Percentiles rank a stretch among this genome's conserved stretches.
Evolutionary conservation across 2,797 vertebrate species (phyloP).

Genomic region (Eleutherodactylus coqui): DNA sequence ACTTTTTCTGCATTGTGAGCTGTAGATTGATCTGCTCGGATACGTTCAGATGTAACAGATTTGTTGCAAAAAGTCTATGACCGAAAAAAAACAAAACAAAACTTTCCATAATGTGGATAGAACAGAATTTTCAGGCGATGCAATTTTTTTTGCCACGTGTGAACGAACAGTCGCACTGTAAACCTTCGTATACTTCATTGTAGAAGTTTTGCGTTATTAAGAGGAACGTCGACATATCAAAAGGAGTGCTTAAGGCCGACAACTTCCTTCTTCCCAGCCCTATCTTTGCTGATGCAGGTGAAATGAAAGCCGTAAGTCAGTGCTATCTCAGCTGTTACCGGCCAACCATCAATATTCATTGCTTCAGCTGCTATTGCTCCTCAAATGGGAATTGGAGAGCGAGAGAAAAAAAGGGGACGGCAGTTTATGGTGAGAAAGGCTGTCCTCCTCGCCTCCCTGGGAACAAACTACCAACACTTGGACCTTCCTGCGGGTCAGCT

Average conservation of each 20-base stretch:
- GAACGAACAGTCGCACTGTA: too few relatives aligned
- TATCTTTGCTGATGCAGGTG: slow-evolving; percentile 77
- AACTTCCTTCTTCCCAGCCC: slow-evolving; percentile 60
- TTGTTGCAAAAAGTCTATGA: too few relatives aligned
- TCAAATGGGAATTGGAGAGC: slow-evolving; percentile 68
- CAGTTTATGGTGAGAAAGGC: slow-evolving; percentile 66
- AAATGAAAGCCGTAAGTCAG: slow-evolving; percentile 77
- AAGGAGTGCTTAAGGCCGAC: slow-evolving; percentile 40
- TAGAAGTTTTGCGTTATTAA: neutral
- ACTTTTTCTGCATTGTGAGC: too few relatives aligned
- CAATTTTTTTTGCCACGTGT: too few relatives aligned
- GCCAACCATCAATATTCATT: slow-evolving; percentile 73
- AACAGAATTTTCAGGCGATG: too few relatives aligned
- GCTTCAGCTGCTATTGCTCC: slow-evolving; percentile 74
- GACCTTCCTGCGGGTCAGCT: slow-evolving; percentile 67
- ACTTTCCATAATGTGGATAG: too few relatives aligned
- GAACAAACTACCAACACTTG: slow-evolving; percentile 61
- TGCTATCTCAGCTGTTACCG: slow-evolving; percentile 79
- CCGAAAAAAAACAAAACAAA: too few relatives aligned
- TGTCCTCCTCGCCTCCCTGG: slow-evolving; percentile 45
- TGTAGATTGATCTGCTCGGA: too few relatives aligned
- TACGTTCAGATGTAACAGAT: too few relatives aligned
- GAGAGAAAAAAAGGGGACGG: slow-evolving; percentile 57
- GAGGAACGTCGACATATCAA: slow-evolving; percentile 34
- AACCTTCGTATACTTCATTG: too few relatives aligned